These are phyloP conservation scores for Halyomorpha halys DNA, from an alignment of 1,140 invertebrate species.

Conservation along the genomic window DNA sequence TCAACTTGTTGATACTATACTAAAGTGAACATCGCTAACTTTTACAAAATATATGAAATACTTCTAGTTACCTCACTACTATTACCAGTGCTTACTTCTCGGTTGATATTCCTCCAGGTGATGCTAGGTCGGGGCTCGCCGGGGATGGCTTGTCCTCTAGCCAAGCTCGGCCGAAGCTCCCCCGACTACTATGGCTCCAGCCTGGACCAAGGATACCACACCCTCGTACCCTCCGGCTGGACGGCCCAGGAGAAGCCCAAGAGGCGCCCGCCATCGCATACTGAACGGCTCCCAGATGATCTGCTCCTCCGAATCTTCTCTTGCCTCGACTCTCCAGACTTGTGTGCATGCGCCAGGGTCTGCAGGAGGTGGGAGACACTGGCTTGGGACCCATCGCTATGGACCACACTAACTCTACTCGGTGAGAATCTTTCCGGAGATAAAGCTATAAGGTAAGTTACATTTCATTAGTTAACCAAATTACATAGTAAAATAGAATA, in stretches of 20 bases:
- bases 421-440: conserved; percentile 56
- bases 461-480: too few species aligned
- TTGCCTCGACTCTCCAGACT: conserved; percentile 62
- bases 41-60: too few species aligned
- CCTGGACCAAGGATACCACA: conserved; percentile 65
- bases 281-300: conserved; percentile 43
- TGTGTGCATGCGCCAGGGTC: conserved; percentile 68
- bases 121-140: conserved; percentile 27
- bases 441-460: conserved; percentile 43
- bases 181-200: conserved; percentile 41
- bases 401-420: conserved; percentile 55
- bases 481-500: too few species aligned
- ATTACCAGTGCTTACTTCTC: too few species aligned
- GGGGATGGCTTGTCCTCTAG: conserved; percentile 40
- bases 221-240: conserved; percentile 42
- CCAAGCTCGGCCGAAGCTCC: conserved; percentile 44
- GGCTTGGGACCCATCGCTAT: conserved; percentile 68
- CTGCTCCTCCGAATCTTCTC: conserved; percentile 53
- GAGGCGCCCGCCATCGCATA: conserved; percentile 30
- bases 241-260: conserved; percentile 22
- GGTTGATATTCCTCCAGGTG: too few species aligned
- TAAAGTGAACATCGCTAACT: too few species aligned
- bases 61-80: too few species aligned
- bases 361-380: conserved; percentile 70
- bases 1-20: too few species aligned